Evolutionary conservation across 2,888 invertebrate genomes (phyloP), one percentile per base, ranked within the genome.

Genomic region (Bombylius major): DNA sequence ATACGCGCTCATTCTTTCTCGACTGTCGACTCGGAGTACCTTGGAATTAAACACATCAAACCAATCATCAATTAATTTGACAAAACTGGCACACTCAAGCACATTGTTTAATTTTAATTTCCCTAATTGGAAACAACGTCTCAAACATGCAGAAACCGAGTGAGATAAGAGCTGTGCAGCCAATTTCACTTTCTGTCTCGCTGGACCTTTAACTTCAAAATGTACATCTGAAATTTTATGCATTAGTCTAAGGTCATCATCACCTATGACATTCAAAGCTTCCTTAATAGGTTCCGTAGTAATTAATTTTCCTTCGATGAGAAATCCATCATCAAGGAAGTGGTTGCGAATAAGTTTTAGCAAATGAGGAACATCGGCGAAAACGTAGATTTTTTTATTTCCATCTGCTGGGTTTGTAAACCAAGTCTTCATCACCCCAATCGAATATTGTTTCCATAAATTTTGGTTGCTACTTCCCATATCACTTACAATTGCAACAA

Each of bases 81-180:
- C 58, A 57, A 64, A 62, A 48, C 59, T 56, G n/a, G 60, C 54
- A 45, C 60, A 58, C 51, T 63, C 59, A 60, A 60, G 61, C 55
- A 62, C 58, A 46, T 59, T 42, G 13, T 48, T 47, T 39, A 7
- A 9, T 39, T 47, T 48, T 7, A 51, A 11, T 33, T 49, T 45
- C 14, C 62, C 62, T 45, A 57, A 47, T 4, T 49, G 51, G 33
- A 61, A 59, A 59, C 61, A 59, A 51, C 63, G 23, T 7, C 36
- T 54, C 45, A 65, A 57, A 9, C 60, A 62, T 8, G 31, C 49
- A 7, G 63, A 59, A 48, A 61, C 56, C 13, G 62, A 62, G 36
- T 63, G 60, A 6, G 64, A 62, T 61, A 65, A 64, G 32, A 64
- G 45, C 59, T 65, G 63, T 9, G 62, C 58, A 5, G 63, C 60